Evolutionary conservation across 2,888 invertebrate genomes (phyloP).

Genomic region (Ectemnius continuus): DNA sequence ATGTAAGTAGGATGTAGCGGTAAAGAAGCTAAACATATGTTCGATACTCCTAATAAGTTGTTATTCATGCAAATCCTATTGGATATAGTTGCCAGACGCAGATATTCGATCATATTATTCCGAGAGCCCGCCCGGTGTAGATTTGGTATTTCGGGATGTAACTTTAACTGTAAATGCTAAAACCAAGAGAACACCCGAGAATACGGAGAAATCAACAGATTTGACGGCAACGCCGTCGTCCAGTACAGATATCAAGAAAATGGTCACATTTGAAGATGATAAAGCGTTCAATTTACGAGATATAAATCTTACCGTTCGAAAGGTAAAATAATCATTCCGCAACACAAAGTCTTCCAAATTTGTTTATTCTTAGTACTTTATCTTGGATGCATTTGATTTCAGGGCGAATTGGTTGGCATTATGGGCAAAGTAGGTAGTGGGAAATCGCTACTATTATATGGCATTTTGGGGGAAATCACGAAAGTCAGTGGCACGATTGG

Average conservation of each 20-base stretch:
- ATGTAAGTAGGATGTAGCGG: slow-evolving; percentile 80
- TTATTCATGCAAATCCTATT: slow-evolving; percentile 27
- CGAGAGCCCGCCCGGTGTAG: slow-evolving; percentile 63
- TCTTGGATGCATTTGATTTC: slow-evolving; percentile 57
- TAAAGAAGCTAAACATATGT: neutral
- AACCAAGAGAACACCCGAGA: slow-evolving; percentile 25
- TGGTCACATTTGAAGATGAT: slow-evolving; percentile 65
- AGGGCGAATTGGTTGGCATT: slow-evolving; percentile 91
- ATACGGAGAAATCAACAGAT: slow-evolving; percentile 20
- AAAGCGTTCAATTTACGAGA: slow-evolving; percentile 74
- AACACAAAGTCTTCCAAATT: neutral
- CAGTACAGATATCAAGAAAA: slow-evolving; percentile 53
- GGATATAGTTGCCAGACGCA: slow-evolving; percentile 81
- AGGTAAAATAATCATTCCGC: slow-evolving; percentile 71
- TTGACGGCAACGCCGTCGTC: slow-evolving; percentile 34
- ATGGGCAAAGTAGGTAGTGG: slow-evolving; percentile 95
- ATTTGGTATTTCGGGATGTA: slow-evolving; percentile 67
- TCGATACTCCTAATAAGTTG: neutral
- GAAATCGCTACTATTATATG: slow-evolving; percentile 91
- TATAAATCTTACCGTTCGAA: slow-evolving; percentile 76
- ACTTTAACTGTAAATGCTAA: slow-evolving; percentile 56
- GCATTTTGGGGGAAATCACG: slow-evolving; percentile 91
- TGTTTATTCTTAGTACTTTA: slow-evolving; percentile 48
- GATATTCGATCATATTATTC: slow-evolving; percentile 83
- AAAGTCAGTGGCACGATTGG: slow-evolving; percentile 85